Percentiles rank a stretch among this genome's conserved stretches.
These are phyloP conservation scores for Sebastes fasciatus DNA, from an alignment of 2,113 vertebrate species.

Conservation along the genomic window DNA sequence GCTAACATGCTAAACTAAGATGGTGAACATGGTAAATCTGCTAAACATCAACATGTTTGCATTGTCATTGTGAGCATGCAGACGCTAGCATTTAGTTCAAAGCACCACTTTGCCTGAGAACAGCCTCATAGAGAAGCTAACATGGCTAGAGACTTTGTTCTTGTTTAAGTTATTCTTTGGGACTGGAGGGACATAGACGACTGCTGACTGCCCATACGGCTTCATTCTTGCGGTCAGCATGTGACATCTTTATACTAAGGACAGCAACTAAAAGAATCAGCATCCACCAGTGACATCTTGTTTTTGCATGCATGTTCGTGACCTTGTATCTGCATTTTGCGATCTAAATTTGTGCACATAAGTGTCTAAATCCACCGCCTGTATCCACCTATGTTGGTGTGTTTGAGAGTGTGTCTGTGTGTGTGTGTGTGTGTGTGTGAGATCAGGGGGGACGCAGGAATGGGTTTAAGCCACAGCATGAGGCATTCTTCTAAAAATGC, in stretches of 20 bases:
- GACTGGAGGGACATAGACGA: not conserved
- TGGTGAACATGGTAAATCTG: not conserved
- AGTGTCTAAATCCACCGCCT: conserved; percentile 32
- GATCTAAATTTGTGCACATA: conserved; percentile 27
- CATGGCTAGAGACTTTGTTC: not conserved
- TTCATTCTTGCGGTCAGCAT: conserved; percentile 20
- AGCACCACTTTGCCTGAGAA: no score
- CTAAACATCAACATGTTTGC: not conserved
- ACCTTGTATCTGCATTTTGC: conserved; percentile 34
- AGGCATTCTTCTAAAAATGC: conserved; percentile 87
- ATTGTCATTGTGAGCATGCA: not conserved
- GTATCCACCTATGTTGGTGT: conserved; percentile 59
- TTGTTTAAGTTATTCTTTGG: conserved; percentile 11
- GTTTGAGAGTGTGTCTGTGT: conserved; percentile 50
- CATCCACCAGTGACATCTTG: conserved; percentile 3
- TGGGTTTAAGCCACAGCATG: conserved; percentile 82
- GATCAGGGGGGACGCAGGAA: conserved; percentile 71
- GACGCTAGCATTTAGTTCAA: not conserved
- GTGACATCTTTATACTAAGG: conserved; percentile 41
- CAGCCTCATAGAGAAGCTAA: not conserved
- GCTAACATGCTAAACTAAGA: not conserved
- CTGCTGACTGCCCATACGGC: conserved; percentile 11
- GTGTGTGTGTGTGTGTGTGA: not conserved
- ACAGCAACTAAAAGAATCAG: conserved; percentile 14
- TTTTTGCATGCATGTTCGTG: conserved; percentile 26